Conservation (phyloP, 2,797 vertebrate genomes). For the Smutsia gigantea region DNA sequence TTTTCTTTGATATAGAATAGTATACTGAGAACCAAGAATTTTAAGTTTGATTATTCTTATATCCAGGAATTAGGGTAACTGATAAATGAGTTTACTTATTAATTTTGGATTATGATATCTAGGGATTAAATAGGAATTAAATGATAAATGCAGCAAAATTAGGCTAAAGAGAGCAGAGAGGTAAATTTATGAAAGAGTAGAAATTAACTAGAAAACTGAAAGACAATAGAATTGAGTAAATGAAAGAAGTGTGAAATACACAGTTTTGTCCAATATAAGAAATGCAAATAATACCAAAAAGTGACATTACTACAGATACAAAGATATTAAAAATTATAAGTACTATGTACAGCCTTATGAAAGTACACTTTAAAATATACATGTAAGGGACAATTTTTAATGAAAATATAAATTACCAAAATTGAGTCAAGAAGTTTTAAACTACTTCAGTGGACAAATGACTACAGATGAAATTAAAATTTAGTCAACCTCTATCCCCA, state of each 20-base stretch:
- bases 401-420: background rate
- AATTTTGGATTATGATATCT: conserved; percentile 20
- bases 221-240: background rate
- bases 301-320: background rate
- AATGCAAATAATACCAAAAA: background rate
- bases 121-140: conserved; percentile 20
- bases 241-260: background rate
- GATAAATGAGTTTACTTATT: background rate
- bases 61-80: background rate
- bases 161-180: background rate
- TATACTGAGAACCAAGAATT: background rate
- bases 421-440: background rate
- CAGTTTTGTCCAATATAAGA: background rate
- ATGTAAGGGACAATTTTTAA: background rate
- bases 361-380: background rate
- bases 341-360: background rate
- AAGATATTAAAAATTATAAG: background rate
- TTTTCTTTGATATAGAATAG: background rate
- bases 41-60: background rate
- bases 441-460: background rate
- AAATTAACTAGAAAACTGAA: conserved; percentile 11
- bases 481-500: background rate
- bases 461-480: background rate
- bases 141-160: background rate
- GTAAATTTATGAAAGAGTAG: background rate